Evolutionary conservation across 2,888 invertebrate genomes (phyloP), one percentile per base, ranked within the genome.

Genomic region (Andrena flavipes): DNA sequence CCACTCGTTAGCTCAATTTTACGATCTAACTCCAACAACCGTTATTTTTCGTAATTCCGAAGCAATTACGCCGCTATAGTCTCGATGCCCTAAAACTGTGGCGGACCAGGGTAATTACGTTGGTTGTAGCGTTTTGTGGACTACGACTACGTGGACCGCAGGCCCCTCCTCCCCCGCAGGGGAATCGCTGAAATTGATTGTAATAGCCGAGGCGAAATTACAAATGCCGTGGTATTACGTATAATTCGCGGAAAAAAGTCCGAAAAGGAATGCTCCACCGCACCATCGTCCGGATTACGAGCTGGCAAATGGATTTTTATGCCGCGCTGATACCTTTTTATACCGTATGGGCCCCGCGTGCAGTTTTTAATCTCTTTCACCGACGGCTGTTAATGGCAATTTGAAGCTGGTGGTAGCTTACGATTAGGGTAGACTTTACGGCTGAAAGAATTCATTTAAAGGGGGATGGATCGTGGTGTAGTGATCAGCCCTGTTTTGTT

Each of bases 1-100:
- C 83, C 87, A 86, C 92, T 92, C 91, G 92, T 92, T 92, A 92
- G 92, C 87, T 87, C 87, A 89, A 91, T 92, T 92, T 92, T 92
- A 92, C 88, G 92, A 92, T 89, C 89, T 88, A 89, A 90, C 76
- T 54, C 64, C 64, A 75, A 70, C 81, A 77, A 78, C 82, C 77
- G 78, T 87, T 87, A 87, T 83, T 88, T 88, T 89, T 89, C 83
- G 73, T 87, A 88, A 88, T 88, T 88, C 79, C 35, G 71, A n/a
- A 65, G 74, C 84, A 88, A 88, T 88, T 88, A 88, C 79, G 67
- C 23, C 63, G 51, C 76, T 30, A 56, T 30, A 23, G 70, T 59
- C 73, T 68, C 77, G 78, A 63, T 67, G 68, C 82, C 79, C 74
- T 70, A 76, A 85, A 88, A 86, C 82, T 56, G 33, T 51, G 60